Percentiles rank a stretch among this genome's conserved stretches.
Evolutionary conservation across 1,140 invertebrate genomes (phyloP).

Genomic region (Drosophila pallidifrons): DNA sequence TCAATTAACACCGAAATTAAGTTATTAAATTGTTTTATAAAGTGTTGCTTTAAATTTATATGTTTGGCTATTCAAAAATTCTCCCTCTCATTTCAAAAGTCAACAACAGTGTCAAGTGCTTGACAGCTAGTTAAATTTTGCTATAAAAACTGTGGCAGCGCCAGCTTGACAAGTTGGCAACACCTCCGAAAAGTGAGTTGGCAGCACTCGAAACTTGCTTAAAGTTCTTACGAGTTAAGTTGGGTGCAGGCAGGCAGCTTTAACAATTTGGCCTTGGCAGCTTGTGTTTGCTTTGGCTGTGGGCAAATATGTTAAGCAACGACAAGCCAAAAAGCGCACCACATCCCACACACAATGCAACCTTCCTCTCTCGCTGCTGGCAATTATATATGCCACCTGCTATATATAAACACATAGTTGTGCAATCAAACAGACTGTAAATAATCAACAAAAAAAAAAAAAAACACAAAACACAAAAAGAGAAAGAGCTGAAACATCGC

Average conservation of each 20-base stretch:
- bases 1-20: too few species aligned
- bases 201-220: neutral
- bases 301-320: constrained; percentile 1
- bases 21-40: too few species aligned
- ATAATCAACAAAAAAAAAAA: constrained; percentile 40
- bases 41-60: too few species aligned
- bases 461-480: neutral
- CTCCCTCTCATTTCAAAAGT: too few species aligned
- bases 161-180: neutral
- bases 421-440: constrained; percentile 73
- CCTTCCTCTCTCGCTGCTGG: neutral
- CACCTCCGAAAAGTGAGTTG: neutral
- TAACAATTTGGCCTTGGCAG: constrained; percentile 28
- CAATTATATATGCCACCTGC: constrained; percentile 68
- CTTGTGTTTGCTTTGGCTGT: constrained; percentile 19
- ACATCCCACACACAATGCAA: neutral
- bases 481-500: constrained; percentile 41
- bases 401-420: constrained; percentile 66
- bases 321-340: constrained; percentile 8
- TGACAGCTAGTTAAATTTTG: neutral
- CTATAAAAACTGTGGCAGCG: neutral
- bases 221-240: neutral
- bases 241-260: constrained; percentile 6
- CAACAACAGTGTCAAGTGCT: too few species aligned
- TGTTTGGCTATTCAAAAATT: too few species aligned